These are phyloP conservation scores for Plagodis dolabraria DNA, from an alignment of 2,888 invertebrate species.

Conservation along the genomic window DNA sequence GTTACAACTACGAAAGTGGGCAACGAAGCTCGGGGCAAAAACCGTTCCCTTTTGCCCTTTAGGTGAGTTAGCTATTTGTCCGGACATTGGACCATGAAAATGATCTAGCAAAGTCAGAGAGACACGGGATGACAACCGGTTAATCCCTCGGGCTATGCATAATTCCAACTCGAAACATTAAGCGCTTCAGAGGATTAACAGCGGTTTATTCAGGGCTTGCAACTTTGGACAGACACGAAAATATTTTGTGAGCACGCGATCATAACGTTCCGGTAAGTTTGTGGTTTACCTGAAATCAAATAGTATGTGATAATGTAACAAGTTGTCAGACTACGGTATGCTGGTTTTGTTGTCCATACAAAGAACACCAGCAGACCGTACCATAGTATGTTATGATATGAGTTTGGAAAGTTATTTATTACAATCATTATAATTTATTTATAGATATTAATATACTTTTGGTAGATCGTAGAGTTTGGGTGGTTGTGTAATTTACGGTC, in stretches of 20 bases:
- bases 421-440: too few relatives aligned
- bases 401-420: too few relatives aligned
- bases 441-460: too few relatives aligned
- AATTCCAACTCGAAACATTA: conserved; percentile 77
- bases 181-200: conserved; percentile 72
- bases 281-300: conserved; percentile 27
- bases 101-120: conserved; percentile 64
- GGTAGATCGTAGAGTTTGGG: too few relatives aligned
- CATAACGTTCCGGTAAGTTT: conserved; percentile 32
- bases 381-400: too few relatives aligned
- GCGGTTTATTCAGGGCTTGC: conserved; percentile 72
- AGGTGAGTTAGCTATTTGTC: conserved; percentile 49
- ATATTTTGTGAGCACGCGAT: conserved; percentile 38
- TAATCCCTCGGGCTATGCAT: conserved; percentile 78
- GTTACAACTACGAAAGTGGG: conserved; percentile 26
- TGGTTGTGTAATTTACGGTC: too few relatives aligned
- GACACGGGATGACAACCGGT: conserved; percentile 74
- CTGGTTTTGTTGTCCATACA: not conserved
- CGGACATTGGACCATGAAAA: conserved; percentile 63
- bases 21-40: conserved; percentile 35
- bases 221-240: conserved; percentile 45
- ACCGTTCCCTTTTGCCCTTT: conserved; percentile 31
- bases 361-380: not conserved
- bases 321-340: conserved; percentile 5
- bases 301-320: conserved; percentile 17